A percentile compares a stretch with the other conserved stretches of the same genome.
These are phyloP conservation scores for Pogonocherus hispidulus DNA, from an alignment of 2,888 invertebrate genomes.

Conservation along the genomic window DNA sequence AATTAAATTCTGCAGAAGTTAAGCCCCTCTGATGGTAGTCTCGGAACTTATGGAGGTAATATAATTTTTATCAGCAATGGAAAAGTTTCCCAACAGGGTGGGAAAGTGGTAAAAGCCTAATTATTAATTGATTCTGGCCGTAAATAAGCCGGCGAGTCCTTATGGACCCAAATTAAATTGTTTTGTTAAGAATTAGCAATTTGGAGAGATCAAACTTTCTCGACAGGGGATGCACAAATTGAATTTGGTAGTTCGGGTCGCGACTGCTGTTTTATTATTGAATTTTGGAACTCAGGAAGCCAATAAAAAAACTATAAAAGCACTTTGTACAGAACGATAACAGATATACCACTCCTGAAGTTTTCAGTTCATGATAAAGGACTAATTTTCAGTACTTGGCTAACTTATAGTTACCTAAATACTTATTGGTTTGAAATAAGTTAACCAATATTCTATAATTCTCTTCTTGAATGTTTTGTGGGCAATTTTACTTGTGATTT, in stretches of 20 bases:
- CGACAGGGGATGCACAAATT: constrained; percentile 11
- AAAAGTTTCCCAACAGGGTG: constrained; percentile 41
- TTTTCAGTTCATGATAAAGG: too few species aligned
- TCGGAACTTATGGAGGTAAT: constrained; percentile 45
- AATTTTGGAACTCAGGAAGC: background rate
- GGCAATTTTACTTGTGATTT: too few species aligned
- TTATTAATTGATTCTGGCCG: constrained; percentile 40
- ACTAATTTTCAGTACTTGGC: too few species aligned
- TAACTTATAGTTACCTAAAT: too few species aligned
- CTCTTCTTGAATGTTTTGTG: too few species aligned
- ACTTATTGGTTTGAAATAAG: too few species aligned
- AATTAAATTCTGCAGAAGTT: constrained; percentile 32
- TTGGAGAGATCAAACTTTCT: constrained; percentile 20
- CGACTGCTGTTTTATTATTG: constrained; percentile 6
- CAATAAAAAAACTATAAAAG: background rate
- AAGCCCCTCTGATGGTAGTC: constrained; percentile 18
- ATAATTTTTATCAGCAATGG: constrained; percentile 46
- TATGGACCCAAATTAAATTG: constrained; percentile 46
- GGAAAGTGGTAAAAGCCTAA: constrained; percentile 41
- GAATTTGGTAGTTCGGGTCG: constrained; percentile 4
- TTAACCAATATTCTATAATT: too few species aligned
- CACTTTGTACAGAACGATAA: too few species aligned
- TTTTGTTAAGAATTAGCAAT: constrained; percentile 45
- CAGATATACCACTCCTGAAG: too few species aligned
- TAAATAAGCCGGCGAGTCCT: constrained; percentile 26